Evolutionary conservation across 2,888 invertebrate species (phyloP).

Genomic region (Coenonympha arcania): DNA sequence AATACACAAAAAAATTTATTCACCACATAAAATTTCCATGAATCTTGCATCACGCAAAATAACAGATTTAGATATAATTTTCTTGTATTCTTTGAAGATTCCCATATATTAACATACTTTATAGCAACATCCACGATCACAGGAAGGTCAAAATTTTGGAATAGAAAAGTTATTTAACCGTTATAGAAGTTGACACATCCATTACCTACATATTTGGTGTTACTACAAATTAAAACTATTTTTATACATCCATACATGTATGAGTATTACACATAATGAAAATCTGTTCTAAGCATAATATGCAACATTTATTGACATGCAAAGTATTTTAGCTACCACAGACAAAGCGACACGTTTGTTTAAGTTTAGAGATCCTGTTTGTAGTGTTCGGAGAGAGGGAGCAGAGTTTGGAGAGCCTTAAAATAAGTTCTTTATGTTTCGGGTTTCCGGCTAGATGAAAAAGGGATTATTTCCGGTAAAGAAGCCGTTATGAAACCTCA

Average conservation of each 20-base stretch:
- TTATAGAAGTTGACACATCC: constrained; percentile 49
- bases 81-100: constrained; percentile 55
- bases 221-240: constrained; percentile 56
- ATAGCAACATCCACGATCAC: constrained; percentile 69
- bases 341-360: constrained; percentile 7
- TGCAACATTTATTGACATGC: constrained; percentile 17
- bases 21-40: constrained; percentile 70
- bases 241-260: constrained; percentile 31
- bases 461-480: too few species aligned
- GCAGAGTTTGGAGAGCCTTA: too few species aligned
- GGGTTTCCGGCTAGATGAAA: too few species aligned
- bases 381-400: too few species aligned
- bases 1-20: constrained; percentile 72
- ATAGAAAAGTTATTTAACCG: constrained; percentile 65
- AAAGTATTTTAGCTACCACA: constrained; percentile 8
- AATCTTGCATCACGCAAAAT: constrained; percentile 67
- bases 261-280: constrained; percentile 49
- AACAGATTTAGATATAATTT: constrained; percentile 60
- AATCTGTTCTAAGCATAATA: constrained; percentile 18
- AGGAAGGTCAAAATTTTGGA: constrained; percentile 70
- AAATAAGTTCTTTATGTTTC: too few species aligned
- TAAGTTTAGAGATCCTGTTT: neutral
- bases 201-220: constrained; percentile 56
- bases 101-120: constrained; percentile 58
- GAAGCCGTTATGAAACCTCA: too few species aligned